phyloP scores from a whole-genome alignment of 2,888 invertebrate species.

The Pristionchus entomophagus region DNA sequence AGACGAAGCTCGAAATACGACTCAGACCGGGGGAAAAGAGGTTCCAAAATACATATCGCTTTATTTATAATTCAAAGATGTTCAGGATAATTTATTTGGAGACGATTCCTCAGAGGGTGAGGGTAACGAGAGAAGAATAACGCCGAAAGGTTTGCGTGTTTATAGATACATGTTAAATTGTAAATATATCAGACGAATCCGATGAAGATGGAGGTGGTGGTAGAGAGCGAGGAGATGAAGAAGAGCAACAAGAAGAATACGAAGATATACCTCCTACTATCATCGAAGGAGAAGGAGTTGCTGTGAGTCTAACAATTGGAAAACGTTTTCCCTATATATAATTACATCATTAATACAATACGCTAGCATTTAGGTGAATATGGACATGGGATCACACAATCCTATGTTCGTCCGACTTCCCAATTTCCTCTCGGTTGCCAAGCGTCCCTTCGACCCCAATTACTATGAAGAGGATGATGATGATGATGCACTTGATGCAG shows the following conservation, averaged over 20 bases:
- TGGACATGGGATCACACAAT: conserved; percentile 32
- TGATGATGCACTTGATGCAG: conserved; percentile 93
- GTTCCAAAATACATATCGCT: background rate
- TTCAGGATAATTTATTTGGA: background rate
- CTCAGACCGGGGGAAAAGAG: background rate
- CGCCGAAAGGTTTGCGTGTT: background rate
- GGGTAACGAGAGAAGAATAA: background rate
- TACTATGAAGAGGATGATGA: conserved; percentile 96
- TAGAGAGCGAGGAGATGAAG: conserved; percentile 50
- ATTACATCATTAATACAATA: background rate
- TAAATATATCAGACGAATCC: background rate
- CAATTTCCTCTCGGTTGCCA: conserved; percentile 97
- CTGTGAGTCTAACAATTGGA: background rate
- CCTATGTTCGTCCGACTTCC: conserved; percentile 80
- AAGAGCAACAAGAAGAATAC: conserved; percentile 52
- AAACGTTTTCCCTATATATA: background rate
- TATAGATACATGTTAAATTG: background rate
- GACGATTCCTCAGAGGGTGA: conserved; percentile 2
- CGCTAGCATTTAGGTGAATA: conserved; percentile 8
- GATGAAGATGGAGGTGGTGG: background rate
- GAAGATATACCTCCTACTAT: conserved; percentile 50
- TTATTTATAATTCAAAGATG: background rate
- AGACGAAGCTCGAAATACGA: background rate
- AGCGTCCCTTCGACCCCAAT: conserved; percentile 92
- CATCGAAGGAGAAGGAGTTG: conserved; percentile 29